Evolutionary conservation across 2,113 vertebrate genomes (phyloP).

Genomic region (Gorsachius goisagi): DNA sequence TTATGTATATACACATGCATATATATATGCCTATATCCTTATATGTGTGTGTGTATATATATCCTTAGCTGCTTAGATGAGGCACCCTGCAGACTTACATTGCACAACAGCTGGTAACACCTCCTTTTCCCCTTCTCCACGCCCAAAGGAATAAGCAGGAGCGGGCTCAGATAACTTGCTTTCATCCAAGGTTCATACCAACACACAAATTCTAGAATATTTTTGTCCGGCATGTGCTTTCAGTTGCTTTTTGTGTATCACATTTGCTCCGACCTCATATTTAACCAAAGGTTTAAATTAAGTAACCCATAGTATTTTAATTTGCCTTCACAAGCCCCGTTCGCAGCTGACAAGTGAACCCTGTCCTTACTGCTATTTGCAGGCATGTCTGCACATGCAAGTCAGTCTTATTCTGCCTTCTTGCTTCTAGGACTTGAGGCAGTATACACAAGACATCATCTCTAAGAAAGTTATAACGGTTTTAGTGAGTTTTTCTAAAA

Average conservation of each 20-base stretch:
- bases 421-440: background rate
- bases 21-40: background rate
- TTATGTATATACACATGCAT: background rate
- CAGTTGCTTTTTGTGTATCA: background rate
- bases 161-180: background rate
- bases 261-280: background rate
- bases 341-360: constrained; percentile 15
- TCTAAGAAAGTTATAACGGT: background rate
- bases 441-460: background rate
- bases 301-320: constrained; percentile 21
- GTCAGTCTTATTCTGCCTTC: background rate
- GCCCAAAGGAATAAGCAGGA: background rate
- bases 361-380: background rate
- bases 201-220: background rate
- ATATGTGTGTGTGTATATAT: background rate
- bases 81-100: background rate
- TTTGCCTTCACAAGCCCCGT: background rate
- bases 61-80: background rate
- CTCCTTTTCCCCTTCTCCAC: background rate
- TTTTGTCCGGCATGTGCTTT: constrained; percentile 1
- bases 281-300: constrained; percentile 33
- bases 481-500: background rate
- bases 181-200: background rate
- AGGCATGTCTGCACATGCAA: constrained; percentile 10
- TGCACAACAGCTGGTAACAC: constrained; percentile 5